Conservation (phyloP, 2,797 vertebrate species). For the Rhinella marina region DNA sequence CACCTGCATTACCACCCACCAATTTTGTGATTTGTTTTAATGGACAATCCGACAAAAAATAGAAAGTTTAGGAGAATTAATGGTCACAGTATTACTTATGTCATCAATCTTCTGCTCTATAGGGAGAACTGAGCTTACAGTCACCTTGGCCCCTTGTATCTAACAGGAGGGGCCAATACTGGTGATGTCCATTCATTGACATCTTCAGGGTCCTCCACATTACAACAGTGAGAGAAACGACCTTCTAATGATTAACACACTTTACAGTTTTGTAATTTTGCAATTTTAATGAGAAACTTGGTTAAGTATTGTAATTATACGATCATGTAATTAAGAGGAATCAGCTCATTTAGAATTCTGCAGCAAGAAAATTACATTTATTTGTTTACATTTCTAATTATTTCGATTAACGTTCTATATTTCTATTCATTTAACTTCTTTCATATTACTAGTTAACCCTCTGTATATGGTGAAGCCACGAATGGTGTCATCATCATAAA, state of each 20-base stretch:
- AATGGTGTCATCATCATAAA: too few species aligned
- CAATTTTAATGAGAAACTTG: conserved; percentile 30
- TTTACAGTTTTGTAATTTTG: conserved; percentile 47
- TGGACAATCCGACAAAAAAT: too few species aligned
- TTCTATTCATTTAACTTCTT: not conserved
- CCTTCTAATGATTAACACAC: not conserved
- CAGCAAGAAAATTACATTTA: conserved; percentile 27
- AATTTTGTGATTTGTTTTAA: too few species aligned
- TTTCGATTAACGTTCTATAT: conserved; percentile 23
- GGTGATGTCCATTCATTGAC: not conserved
- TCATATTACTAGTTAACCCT: not conserved
- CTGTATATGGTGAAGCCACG: not conserved
- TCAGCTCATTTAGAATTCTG: conserved; percentile 17
- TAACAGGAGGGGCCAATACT: not conserved
- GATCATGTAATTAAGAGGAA: conserved; percentile 29
- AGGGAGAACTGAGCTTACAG: too few species aligned
- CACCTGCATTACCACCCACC: too few species aligned
- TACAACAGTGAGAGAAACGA: not conserved
- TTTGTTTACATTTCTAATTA: conserved; percentile 8
- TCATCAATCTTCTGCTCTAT: too few species aligned
- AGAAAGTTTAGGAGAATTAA: too few species aligned
- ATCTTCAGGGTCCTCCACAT: not conserved
- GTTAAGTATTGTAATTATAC: conserved; percentile 21
- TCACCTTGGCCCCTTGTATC: not conserved
- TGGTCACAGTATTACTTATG: too few species aligned